These are phyloP conservation scores for Onthophagus sagittarius DNA, from an alignment of 2,888 invertebrate species.

Conservation along the genomic window DNA sequence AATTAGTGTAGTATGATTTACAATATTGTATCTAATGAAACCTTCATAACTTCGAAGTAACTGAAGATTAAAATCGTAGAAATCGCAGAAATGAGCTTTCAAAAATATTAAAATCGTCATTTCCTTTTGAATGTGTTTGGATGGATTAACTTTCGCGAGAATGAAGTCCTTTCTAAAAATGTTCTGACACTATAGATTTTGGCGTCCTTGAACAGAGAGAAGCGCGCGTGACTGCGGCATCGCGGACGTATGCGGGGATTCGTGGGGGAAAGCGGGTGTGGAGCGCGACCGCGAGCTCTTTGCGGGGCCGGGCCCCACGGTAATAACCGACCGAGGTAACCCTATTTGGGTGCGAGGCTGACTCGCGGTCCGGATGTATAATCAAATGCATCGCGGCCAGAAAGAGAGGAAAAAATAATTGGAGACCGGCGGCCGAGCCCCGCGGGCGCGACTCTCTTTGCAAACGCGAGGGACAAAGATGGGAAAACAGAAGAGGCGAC, in stretches of 20 bases:
- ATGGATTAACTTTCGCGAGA: no score
- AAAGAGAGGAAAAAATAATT: neutral
- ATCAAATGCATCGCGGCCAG: neutral
- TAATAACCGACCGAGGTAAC: neutral
- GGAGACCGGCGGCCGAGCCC: neutral
- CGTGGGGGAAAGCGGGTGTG: neutral
- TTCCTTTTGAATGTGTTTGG: no score
- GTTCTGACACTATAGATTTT: neutral
- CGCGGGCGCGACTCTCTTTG: neutral
- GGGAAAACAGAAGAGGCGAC: neutral
- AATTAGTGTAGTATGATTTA: no score
- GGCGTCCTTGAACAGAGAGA: neutral
- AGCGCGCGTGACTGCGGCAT: constrained; percentile 6
- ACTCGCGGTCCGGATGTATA: neutral
- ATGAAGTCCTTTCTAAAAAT: neutral
- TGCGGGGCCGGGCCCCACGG: neutral
- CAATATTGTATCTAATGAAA: no score
- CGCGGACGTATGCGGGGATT: constrained; percentile 4
- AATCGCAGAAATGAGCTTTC: no score
- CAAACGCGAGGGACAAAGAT: neutral
- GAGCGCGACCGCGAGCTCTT: neutral
- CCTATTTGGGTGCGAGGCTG: neutral
- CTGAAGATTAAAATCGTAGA: no score
- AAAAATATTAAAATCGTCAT: neutral
- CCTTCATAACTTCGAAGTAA: no score